A percentile compares a stretch with the other conserved stretches of the same genome.
phyloP scores from a whole-genome alignment of 2,113 vertebrate genomes.

The Mustela nigripes region DNA sequence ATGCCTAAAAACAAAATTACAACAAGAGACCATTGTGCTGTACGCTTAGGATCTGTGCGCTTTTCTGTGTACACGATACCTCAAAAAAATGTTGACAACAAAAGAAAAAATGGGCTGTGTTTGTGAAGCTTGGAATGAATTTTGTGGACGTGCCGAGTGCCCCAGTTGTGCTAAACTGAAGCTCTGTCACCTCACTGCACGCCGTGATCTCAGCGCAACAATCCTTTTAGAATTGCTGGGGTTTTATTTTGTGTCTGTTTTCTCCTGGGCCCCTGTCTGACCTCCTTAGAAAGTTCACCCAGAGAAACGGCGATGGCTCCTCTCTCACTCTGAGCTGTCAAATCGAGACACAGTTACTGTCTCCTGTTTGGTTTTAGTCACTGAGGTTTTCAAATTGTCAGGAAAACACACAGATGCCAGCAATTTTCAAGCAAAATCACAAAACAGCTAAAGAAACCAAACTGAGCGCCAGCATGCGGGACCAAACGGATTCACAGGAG shows the following conservation, averaged over 20 bases:
- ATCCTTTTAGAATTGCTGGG: no score
- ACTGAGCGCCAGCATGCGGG: constrained; percentile 13
- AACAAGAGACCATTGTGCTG: fast-evolving
- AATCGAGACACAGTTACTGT: neutral
- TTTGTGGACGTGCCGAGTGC: neutral
- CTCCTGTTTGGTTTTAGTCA: constrained; percentile 55
- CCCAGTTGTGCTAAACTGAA: neutral
- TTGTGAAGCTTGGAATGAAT: neutral
- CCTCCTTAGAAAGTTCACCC: neutral
- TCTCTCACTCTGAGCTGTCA: neutral
- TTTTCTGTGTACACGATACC: neutral
- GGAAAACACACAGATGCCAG: constrained; percentile 53
- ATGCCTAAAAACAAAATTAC: neutral
- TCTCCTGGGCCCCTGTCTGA: neutral
- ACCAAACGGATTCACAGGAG: neutral
- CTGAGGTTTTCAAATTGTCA: constrained; percentile 35
- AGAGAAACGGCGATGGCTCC: neutral
- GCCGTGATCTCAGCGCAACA: neutral
- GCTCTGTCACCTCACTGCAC: fast-evolving
- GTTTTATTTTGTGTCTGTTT: neutral
- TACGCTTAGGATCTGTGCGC: neutral
- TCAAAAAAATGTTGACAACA: neutral
- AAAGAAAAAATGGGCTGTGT: neutral
- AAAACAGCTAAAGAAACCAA: neutral
- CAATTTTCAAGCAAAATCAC: constrained; percentile 13